Conservation (phyloP, 2,113 vertebrate species). For the Synchiropus splendidus region DNA sequence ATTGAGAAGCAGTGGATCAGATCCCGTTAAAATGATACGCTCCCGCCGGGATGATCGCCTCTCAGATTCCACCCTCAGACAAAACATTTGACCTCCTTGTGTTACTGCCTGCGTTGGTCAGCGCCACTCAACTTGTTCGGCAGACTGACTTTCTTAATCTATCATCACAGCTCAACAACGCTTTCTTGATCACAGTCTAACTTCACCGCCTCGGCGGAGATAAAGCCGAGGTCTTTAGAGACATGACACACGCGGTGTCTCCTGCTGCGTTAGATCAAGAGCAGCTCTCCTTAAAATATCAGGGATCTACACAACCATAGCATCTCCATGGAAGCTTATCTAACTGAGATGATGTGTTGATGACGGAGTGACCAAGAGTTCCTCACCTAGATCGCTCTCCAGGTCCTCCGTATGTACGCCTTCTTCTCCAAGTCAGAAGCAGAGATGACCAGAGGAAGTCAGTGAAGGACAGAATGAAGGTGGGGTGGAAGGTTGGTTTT, state of each 20-base stretch:
- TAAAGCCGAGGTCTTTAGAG: too few species aligned
- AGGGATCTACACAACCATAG: too few species aligned
- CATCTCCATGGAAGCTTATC: too few species aligned
- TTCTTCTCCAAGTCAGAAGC: constrained; percentile 91
- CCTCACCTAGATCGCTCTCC: constrained; percentile 89
- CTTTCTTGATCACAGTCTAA: too few species aligned
- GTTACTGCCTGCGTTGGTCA: background rate
- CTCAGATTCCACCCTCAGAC: constrained; percentile 35
- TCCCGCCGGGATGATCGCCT: constrained; percentile 23
- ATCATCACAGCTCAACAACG: constrained; percentile 48
- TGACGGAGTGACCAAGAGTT: constrained; percentile 25
- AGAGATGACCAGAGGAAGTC: constrained; percentile 51
- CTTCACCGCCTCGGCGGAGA: too few species aligned
- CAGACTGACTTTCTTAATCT: constrained; percentile 36
- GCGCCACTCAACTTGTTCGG: too few species aligned
- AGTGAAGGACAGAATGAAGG: constrained; percentile 22
- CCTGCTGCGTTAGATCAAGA: too few species aligned
- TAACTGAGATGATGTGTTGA: too few species aligned
- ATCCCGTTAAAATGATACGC: constrained; percentile 24
- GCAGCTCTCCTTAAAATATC: too few species aligned
- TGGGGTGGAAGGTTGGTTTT: constrained; percentile 1
- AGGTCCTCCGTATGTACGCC: constrained; percentile 94
- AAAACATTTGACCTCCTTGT: too few species aligned
- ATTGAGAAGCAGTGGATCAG: constrained; percentile 3
- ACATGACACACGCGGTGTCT: too few species aligned